Conservation (phyloP, 2,888 invertebrate genomes). For the Clostera curtula region DNA sequence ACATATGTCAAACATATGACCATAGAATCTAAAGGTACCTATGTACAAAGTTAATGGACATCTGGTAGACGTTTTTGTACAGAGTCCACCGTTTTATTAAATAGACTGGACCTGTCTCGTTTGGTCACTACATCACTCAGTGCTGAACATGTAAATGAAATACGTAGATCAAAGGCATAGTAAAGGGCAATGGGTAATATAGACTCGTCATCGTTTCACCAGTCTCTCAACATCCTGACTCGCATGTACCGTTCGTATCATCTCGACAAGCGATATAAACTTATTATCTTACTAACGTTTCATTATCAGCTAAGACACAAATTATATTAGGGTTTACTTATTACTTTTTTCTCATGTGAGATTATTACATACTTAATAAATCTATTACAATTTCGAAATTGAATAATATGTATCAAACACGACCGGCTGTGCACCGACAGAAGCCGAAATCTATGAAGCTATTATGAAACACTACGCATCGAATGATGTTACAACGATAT, state of each 20-base stretch:
- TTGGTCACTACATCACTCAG: constrained; percentile 58
- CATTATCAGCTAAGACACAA: constrained; percentile 73
- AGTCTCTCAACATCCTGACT: constrained; percentile 19
- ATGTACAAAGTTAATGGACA: constrained; percentile 66
- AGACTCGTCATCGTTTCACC: constrained; percentile 15
- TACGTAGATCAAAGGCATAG: constrained; percentile 36
- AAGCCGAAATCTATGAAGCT: constrained; percentile 61
- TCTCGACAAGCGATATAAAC: constrained; percentile 62
- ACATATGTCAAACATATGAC: constrained; percentile 74
- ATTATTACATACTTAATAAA: constrained; percentile 69
- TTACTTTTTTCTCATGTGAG: constrained; percentile 65
- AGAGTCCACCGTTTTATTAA: constrained; percentile 37
- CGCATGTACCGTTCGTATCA: constrained; percentile 30
- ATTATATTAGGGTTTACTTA: constrained; percentile 70
- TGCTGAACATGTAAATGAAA: constrained; percentile 34
- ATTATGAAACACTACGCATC: constrained; percentile 50
- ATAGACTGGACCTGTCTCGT: constrained; percentile 61
- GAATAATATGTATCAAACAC: constrained; percentile 71
- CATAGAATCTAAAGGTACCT: constrained; percentile 69
- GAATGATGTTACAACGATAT: constrained; percentile 56
- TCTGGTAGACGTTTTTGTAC: constrained; percentile 36
- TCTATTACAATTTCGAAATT: constrained; percentile 71
- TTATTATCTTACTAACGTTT: constrained; percentile 64
- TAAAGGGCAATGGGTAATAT: constrained; percentile 30
- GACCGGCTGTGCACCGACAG: constrained; percentile 69